Conservation (phyloP, 2,113 vertebrate species). For the Seriola rivoliana region DNA sequence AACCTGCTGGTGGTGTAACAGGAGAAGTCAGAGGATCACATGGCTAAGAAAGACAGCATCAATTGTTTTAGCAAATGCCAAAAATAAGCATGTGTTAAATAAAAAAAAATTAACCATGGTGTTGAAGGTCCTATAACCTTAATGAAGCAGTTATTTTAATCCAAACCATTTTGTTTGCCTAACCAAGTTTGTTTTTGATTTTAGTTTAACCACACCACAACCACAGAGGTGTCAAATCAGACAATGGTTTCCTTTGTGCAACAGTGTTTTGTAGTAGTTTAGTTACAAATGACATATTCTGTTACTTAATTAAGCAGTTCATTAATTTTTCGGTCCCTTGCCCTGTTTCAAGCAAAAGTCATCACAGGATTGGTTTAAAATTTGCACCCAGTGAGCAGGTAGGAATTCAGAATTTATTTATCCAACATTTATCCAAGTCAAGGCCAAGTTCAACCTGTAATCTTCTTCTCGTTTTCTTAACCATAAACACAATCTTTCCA, state of each 20-base stretch:
- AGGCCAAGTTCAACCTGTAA: not conserved
- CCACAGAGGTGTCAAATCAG: not conserved
- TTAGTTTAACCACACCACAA: no score
- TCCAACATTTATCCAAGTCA: not conserved
- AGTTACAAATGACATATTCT: not conserved
- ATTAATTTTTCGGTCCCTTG: not conserved
- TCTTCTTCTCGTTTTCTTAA: not conserved
- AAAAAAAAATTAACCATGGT: not conserved
- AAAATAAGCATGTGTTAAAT: not conserved
- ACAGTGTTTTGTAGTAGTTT: not conserved
- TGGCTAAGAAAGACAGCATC: not conserved
- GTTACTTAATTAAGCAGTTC: not conserved
- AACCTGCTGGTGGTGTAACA: no score
- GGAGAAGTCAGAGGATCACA: no score
- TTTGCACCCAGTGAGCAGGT: not conserved
- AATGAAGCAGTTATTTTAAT: not conserved
- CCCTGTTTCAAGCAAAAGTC: not conserved
- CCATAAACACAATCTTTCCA: not conserved
- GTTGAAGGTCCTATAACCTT: not conserved
- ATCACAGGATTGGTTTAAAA: not conserved
- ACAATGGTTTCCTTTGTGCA: not conserved
- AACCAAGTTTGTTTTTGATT: constrained; percentile 4
- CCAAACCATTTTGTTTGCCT: not conserved
- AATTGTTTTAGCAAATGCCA: not conserved
- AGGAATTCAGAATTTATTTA: no score